phyloP scores from a whole-genome alignment of 2,888 invertebrate genomes.

The Metacarcinus magister region DNA sequence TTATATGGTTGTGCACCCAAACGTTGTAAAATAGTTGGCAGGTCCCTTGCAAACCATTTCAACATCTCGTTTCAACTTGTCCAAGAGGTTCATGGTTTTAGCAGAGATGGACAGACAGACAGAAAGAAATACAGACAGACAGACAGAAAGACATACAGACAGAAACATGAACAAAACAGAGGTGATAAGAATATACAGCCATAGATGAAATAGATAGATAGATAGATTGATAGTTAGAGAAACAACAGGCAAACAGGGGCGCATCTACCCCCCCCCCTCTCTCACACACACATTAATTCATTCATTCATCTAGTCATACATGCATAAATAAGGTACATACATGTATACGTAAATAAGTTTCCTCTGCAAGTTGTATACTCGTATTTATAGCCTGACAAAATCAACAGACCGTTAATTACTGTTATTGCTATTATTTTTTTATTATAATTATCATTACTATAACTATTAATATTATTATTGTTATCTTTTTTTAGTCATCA shows the following conservation, averaged over 20 bases:
- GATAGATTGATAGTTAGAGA: background rate
- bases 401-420: too few species aligned
- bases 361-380: too few species aligned
- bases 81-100: background rate
- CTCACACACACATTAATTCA: too few species aligned
- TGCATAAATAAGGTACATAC: too few species aligned
- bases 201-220: background rate
- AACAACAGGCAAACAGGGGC: background rate
- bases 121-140: background rate
- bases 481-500: too few species aligned
- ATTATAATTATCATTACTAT: too few species aligned
- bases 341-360: too few species aligned
- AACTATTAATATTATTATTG: too few species aligned
- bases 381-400: too few species aligned
- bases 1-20: slow-evolving; percentile 26
- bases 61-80: background rate
- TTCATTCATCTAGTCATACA: too few species aligned
- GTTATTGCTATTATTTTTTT: too few species aligned
- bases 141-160: background rate
- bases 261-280: too few species aligned
- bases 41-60: slow-evolving; percentile 26
- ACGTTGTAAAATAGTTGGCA: background rate
- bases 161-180: background rate
- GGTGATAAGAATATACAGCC: background rate
- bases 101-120: background rate